Conservation (phyloP, 2,888 invertebrate species). For the Anoncus sp. region DNA sequence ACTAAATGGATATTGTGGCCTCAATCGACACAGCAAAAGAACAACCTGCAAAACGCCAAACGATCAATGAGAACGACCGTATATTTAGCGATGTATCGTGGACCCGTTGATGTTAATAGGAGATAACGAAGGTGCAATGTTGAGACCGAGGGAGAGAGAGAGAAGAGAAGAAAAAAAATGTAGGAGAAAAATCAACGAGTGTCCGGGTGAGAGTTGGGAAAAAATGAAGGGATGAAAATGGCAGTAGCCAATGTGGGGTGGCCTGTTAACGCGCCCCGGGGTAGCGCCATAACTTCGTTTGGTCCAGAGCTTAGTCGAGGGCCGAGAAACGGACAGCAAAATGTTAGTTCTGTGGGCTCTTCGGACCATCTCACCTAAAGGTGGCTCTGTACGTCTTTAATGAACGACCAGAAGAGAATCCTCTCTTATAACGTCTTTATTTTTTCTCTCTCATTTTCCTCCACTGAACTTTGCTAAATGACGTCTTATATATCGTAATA, state of each 20-base stretch:
- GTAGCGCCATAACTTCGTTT: slow-evolving; percentile 69
- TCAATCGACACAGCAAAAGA: slow-evolving; percentile 94
- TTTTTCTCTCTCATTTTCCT: slow-evolving; percentile 5
- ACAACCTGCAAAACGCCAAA: slow-evolving; percentile 90
- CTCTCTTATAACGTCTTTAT: slow-evolving; percentile 20
- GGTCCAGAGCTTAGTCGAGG: slow-evolving; percentile 64
- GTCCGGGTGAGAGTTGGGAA: slow-evolving; percentile 18
- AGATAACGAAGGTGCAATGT: slow-evolving; percentile 57
- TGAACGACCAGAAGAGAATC: slow-evolving; percentile 60
- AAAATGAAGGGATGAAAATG: slow-evolving; percentile 43
- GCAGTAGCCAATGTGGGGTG: slow-evolving; percentile 42
- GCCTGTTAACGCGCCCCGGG: slow-evolving; percentile 64
- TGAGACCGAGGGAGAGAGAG: slow-evolving; percentile 27
- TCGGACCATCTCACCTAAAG: slow-evolving; percentile 45
- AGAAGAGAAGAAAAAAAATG: slow-evolving; percentile 17
- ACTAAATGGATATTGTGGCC: slow-evolving; percentile 97
- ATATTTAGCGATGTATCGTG: slow-evolving; percentile 34
- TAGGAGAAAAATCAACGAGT: slow-evolving; percentile 46
- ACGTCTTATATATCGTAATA: slow-evolving; percentile 36
- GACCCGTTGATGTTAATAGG: slow-evolving; percentile 55
- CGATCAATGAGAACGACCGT: slow-evolving; percentile 22
- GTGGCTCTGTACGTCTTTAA: slow-evolving; percentile 58
- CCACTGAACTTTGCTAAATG: slow-evolving; percentile 43
- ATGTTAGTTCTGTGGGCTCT: slow-evolving; percentile 57
- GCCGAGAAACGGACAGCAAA: slow-evolving; percentile 61